Base-by-base conservation (phyloP, 2,113 vertebrate species). In the Antechinus stuartii region DNA sequence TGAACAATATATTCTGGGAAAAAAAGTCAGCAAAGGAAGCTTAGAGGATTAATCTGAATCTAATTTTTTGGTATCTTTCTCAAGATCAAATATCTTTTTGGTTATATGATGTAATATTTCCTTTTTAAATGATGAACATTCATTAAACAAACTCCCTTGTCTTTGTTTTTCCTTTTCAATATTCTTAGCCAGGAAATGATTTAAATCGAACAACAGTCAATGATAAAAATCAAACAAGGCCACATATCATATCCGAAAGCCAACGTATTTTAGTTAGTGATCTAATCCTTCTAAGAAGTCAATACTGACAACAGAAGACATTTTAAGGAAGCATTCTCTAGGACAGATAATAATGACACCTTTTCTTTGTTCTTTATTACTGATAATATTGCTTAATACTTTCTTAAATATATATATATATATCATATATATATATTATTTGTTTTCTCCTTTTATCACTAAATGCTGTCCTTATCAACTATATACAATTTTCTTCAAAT, bases 391-490 rank as follows among this genome's bases (percentile, higher is more conserved):
- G 26, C 90, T 12, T 57, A 49, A 54, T 76, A 84, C 0, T 92
- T 84, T 95, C 91, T 95, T 92, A 27, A 93, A 96, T 49, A 47
- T 2, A 92, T n/a, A 9, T 47, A 4, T 47, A 47, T 47, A 47
- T 47, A 47, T 47, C 2, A 42, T 42, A 42, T 42, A 42, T 42
- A 42, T 61, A 3, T 91, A 1, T 90, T 6, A 30, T 30, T 92
- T 68, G 6, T 95, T 90, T 95, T 55, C 16, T 84, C 7, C 11
- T 35, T 53, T 23, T 91, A 91, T 55, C 4, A 1, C 3, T 35
- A 42, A 84, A 54, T 0, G 68, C 54, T 7, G 0, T 90, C 89
- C 26, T 2, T 89, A 22, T 54, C 25, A 24, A 49, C 12, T 47
- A 3, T 90, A 54, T 24, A 92, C 7, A 91, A 90, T 8, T 90